Base-by-base conservation (phyloP, 2,888 invertebrate genomes). In the Atrina japonica region DNA sequence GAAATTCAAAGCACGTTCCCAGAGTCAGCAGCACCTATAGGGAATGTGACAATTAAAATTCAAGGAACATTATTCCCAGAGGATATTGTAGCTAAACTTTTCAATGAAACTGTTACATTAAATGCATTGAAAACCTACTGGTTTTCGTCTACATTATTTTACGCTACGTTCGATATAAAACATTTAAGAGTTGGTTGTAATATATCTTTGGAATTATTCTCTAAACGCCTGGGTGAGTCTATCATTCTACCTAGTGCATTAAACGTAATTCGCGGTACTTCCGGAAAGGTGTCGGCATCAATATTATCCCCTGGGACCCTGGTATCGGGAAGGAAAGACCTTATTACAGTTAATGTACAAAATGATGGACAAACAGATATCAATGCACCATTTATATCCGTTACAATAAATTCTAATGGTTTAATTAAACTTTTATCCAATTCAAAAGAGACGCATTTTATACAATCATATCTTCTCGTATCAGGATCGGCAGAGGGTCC, bases 291-390 rank as follows among this genome's bases (percentile, higher is more conserved):
- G 5, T 29, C 53, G 0, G 35, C 55, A 27, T 53, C 30, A 18
- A 45, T 68, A 2, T 43, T 45, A 0, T 16, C 21, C 1, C 61
- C 71, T 18, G 58, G 43, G n/a, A 53, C 53, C 1, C 21, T 75
- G 30, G 40, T 53, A 11, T 23, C n/a, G 43, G 75, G 69, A 9
- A 63, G 66, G 43, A 71, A 40, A 0, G 69, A 66, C 7, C 29
- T 41, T 14, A 35, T 75, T 2, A 40, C 23, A 27, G 14, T 75
- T 5, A 52, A 66, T 43, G 2, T 71, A 14, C 25, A 61, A 63
- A 75, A 72, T 40, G 45, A 18, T 11, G 75, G 75, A 29, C 58
- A 72, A 16, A 66, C 71, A 3, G 75, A 75, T 55, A 41, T 72
- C 3, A 5, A 47, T 2, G 53, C 53, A 7, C 75, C 71, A 0